Conservation (phyloP, 2,113 vertebrate genomes). For the Toxostoma redivivum region DNA sequence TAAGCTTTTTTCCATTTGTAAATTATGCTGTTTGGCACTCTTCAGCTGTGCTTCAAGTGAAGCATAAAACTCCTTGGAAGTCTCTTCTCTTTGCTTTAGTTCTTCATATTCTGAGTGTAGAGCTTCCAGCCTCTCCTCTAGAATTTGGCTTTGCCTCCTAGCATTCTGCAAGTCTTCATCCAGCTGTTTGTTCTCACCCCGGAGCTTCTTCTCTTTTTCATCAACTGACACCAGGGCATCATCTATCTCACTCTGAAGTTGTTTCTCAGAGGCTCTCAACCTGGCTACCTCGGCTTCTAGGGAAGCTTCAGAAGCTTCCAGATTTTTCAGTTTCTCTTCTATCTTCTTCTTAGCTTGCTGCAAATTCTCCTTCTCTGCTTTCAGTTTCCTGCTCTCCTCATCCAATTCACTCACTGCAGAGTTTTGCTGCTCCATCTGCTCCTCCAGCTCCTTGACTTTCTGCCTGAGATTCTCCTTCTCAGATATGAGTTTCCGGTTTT, state of each 20-base stretch:
- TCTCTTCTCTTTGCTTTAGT: conserved; percentile 70
- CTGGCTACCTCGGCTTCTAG: conserved; percentile 66
- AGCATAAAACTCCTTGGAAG: conserved; percentile 56
- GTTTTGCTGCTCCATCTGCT: conserved; percentile 51
- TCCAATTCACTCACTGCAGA: conserved; percentile 31
- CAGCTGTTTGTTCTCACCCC: conserved; percentile 71
- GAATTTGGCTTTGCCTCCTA: conserved; percentile 61
- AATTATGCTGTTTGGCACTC: conserved; percentile 70
- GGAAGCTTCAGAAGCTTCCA: conserved; percentile 56
- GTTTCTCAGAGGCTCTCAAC: conserved; percentile 76
- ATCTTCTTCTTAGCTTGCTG: conserved; percentile 61
- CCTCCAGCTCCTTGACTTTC: conserved; percentile 67
- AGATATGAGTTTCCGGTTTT: conserved; percentile 69
- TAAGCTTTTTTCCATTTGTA: conserved; percentile 75
- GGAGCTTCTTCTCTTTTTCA: conserved; percentile 72
- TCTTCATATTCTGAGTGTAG: conserved; percentile 73
- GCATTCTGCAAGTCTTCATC: conserved; percentile 76
- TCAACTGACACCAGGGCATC: conserved; percentile 59
- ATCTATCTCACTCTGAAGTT: conserved; percentile 67
- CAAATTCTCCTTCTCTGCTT: conserved; percentile 60
- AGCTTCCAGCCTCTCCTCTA: conserved; percentile 68
- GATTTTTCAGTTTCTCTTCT: conserved; percentile 62
- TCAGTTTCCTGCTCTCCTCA: conserved; percentile 57
- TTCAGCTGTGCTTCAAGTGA: conserved; percentile 73
- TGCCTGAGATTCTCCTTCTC: conserved; percentile 70